Evolutionary conservation across 2,797 vertebrate genomes (phyloP).

Genomic region (Furcifer pardalis): DNA sequence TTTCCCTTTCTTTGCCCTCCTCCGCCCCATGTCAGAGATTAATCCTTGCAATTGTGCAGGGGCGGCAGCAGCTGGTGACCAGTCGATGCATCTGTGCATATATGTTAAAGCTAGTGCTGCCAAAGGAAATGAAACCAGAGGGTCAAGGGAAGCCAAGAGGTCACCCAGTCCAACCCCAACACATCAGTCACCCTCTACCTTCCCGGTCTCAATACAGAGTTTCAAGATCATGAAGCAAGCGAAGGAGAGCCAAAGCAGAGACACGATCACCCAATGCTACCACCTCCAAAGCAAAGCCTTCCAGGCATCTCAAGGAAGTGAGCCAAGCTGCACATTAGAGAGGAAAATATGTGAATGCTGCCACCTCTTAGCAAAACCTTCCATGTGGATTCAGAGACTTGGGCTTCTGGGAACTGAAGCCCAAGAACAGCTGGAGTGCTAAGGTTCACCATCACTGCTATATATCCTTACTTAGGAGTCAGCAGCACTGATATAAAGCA

Average conservation of each 20-base stretch:
- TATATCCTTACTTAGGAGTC: too few relatives aligned
- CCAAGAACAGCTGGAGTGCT: too few relatives aligned
- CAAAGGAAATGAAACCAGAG: background rate
- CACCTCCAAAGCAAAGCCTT: background rate
- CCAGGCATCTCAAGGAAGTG: background rate
- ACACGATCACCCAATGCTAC: conserved; percentile 45
- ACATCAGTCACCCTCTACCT: background rate
- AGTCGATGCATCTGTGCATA: conserved; percentile 56
- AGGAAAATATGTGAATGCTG: background rate
- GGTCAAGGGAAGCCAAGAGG: background rate
- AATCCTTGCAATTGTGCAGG: conserved; percentile 2
- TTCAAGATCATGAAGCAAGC: background rate
- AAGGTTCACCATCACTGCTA: too few relatives aligned
- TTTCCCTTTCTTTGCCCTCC: background rate
- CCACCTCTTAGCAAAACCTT: too few relatives aligned
- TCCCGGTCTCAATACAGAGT: background rate
- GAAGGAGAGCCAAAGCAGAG: background rate
- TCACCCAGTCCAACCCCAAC: background rate
- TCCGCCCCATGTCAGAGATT: background rate
- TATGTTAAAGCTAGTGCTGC: conserved; percentile 54
- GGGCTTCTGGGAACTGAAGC: too few relatives aligned
- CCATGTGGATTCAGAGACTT: too few relatives aligned
- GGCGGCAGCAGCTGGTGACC: background rate
- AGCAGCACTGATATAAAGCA: too few relatives aligned
- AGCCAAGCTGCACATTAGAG: background rate